Evolutionary conservation across 2,888 invertebrate genomes (phyloP).

Genomic region (Scrobipalpa atriplicella): DNA sequence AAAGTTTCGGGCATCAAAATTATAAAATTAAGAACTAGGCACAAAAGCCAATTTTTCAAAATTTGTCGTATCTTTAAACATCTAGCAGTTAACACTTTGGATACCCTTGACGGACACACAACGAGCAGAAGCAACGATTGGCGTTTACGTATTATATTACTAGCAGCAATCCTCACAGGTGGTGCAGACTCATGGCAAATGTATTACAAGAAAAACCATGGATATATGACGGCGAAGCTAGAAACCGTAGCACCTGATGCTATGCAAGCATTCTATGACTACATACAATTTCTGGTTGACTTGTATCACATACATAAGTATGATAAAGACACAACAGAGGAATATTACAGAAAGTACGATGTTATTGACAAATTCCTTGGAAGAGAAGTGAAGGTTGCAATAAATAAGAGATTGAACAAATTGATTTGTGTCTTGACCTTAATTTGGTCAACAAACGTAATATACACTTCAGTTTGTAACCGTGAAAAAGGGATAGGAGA

Average conservation of each 20-base stretch:
- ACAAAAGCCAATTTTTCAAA: background rate
- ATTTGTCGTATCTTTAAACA: background rate
- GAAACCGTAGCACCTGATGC: slow-evolving; percentile 18
- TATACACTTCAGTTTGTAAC: background rate
- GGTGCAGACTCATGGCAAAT: background rate
- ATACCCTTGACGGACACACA: slow-evolving; percentile 4
- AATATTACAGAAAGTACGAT: slow-evolving; percentile 7
- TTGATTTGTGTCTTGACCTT: background rate
- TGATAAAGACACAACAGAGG: slow-evolving; percentile 2
- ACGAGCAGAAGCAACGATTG: background rate
- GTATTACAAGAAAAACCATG: slow-evolving; percentile 9
- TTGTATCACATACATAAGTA: slow-evolving; percentile 10
- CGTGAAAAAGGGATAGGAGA: background rate
- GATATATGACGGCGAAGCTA: slow-evolving; percentile 2
- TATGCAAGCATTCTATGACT: slow-evolving; percentile 7
- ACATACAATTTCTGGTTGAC: slow-evolving; percentile 7
- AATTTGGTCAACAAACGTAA: background rate
- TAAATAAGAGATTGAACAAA: background rate
- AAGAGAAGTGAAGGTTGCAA: background rate
- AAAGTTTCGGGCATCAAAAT: background rate
- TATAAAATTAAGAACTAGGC: background rate
- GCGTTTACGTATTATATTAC: background rate
- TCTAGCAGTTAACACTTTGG: background rate
- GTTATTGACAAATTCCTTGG: background rate
- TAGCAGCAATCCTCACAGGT: background rate